Base-by-base conservation (phyloP, 2,113 vertebrate genomes). In the Dicrurus megarhynchus region DNA sequence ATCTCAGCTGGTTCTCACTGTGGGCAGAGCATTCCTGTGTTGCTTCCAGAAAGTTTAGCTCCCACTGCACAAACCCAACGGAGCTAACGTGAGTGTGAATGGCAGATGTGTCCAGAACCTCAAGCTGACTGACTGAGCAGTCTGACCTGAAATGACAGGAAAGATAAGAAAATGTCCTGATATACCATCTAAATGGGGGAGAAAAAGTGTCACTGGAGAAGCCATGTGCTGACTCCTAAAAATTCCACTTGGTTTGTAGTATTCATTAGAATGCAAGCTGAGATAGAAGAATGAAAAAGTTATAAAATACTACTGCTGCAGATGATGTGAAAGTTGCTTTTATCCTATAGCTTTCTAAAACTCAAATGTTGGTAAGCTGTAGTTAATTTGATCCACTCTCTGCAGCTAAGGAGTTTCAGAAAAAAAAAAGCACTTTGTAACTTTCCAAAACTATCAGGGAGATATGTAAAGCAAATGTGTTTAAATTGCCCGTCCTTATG, bases 31-130 rank as follows among this genome's bases (percentile, higher is more conserved):
- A 71, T 55, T 44, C n/a, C 42, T 65, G 24, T 77, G n/a, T 3
- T 81, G 8, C 28, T 71, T 77, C 17, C 59, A 24, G 4, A 39
- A 86, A 35, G 11, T 32, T 50, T 74, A 18, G 24, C 28, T 84
- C 20, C 39, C 11, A 10, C 9, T 63, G 14, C 33, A 39, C 32
- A 61, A 73, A 11, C 10, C 46, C 7, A 37, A 1, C 22, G 32
- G 37, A 78, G 19, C 8, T 44, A 63, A 71, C 0, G 0, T 23
- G 39, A 60, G 1, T 39, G n/a, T 33, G 26, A 94, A 20, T 0
- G 0, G 33, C 0, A 0, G 35, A 24, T 32, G 8, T 13, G 13
- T 64, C 33, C 42, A 74, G 60, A 83, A 59, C 8, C 8, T 85
- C 76, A 84, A 26, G 35, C 26, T 64, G 61, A 30, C 41, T 74